These are phyloP conservation scores for Galaxea fascicularis DNA, from an alignment of 92 coral and sea anemone species.

Conservation along the genomic window DNA sequence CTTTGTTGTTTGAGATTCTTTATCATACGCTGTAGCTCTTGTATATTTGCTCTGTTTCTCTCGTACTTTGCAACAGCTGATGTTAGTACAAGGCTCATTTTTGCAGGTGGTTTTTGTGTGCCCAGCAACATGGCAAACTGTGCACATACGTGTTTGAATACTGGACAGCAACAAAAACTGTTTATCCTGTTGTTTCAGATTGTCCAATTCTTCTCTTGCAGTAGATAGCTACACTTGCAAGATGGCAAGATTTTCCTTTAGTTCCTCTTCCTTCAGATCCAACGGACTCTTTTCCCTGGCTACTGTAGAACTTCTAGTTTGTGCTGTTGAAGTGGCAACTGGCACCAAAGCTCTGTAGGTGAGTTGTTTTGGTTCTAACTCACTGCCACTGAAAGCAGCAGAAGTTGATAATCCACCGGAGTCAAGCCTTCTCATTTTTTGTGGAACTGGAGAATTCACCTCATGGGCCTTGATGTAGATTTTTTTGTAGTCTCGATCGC, in stretches of 20 bases:
- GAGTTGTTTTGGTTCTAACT: constrained; percentile 46
- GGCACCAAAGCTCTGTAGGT: constrained; percentile 26
- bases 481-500: constrained; percentile 42
- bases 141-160: constrained; percentile 37
- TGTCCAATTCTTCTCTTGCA: constrained; percentile 41
- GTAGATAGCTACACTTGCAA: constrained; percentile 46
- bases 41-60: constrained; percentile 46
- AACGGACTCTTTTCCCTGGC: constrained; percentile 2
- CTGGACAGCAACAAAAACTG: constrained; percentile 9
- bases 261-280: constrained; percentile 33
- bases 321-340: constrained; percentile 18
- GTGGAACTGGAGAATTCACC: constrained; percentile 28
- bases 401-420: neutral
- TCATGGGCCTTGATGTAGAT: constrained; percentile 40
- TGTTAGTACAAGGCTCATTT: constrained; percentile 33
- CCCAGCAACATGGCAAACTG: constrained; percentile 44
- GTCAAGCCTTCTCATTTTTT: constrained; percentile 35
- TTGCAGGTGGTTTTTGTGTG: constrained; percentile 48
- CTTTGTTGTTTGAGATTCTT: too few relatives aligned
- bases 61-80: constrained; percentile 35
- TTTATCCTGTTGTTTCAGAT: constrained; percentile 12
- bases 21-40: constrained; percentile 51
- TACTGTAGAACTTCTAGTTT: constrained; percentile 19
- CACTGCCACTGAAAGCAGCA: constrained; percentile 10
- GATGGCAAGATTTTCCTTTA: constrained; percentile 34